These are phyloP conservation scores for Polylopha cassiicola DNA, from an alignment of 2,888 invertebrate genomes.

Conservation along the genomic window DNA sequence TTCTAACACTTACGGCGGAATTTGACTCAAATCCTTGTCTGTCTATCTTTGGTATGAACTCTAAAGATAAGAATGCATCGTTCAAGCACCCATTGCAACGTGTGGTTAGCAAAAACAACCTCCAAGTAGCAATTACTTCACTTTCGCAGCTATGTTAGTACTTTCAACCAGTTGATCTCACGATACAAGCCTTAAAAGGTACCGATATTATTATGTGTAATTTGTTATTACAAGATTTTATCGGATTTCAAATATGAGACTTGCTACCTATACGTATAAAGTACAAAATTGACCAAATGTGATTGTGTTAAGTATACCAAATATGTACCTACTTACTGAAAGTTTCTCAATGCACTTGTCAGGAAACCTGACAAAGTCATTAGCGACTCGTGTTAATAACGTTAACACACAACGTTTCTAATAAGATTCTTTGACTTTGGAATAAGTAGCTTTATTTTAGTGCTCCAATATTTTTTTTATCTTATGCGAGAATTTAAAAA, in stretches of 20 bases:
- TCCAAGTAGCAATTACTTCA: conserved; percentile 46
- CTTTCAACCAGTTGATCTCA: conserved; percentile 13
- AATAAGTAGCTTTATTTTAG: too few species aligned
- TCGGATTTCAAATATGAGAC: background rate
- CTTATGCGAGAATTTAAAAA: too few species aligned
- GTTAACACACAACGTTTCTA: conserved; percentile 18
- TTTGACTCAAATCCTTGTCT: conserved; percentile 21
- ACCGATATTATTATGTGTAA: too few species aligned
- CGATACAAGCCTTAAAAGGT: conserved; percentile 4
- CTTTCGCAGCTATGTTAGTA: conserved; percentile 40
- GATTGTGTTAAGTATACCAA: conserved; percentile 3
- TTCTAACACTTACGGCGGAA: conserved; percentile 28
- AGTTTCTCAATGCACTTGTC: conserved; percentile 6
- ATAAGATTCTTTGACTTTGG: conserved; percentile 19
- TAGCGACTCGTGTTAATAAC: conserved; percentile 18
- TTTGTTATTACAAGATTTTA: too few species aligned
- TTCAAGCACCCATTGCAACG: conserved; percentile 16
- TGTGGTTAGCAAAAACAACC: conserved; percentile 35
- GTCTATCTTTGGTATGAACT: conserved; percentile 23
- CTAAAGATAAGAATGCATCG: conserved; percentile 32
- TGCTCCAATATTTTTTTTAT: too few species aligned
- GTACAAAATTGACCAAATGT: conserved; percentile 3
- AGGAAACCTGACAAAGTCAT: conserved; percentile 22
- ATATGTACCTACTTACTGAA: too few species aligned
- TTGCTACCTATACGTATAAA: background rate